Conservation (phyloP, 2,113 vertebrate genomes). For the Trichechus manatus region DNA sequence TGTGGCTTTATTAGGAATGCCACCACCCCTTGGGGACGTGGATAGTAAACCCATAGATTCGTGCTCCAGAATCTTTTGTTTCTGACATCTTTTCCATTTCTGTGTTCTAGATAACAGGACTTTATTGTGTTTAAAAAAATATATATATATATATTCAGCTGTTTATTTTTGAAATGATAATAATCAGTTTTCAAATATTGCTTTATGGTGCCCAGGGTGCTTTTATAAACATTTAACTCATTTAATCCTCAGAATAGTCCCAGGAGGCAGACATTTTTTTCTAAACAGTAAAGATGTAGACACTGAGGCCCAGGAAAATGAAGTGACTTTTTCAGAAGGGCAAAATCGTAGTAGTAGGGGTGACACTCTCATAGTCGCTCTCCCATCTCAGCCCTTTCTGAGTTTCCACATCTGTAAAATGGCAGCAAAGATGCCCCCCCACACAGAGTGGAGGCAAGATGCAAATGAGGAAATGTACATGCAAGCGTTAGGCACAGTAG, state of each 20-base stretch:
- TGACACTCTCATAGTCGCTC: background rate
- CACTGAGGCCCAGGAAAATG: background rate
- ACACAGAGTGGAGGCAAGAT: background rate
- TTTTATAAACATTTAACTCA: constrained; percentile 9
- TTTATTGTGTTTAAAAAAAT: constrained; percentile 25
- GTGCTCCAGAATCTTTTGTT: background rate
- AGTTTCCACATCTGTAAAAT: background rate
- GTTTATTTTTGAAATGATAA: constrained; percentile 20
- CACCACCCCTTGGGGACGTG: background rate
- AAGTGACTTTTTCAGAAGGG: background rate
- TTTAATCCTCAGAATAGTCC: background rate
- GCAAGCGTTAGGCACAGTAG: background rate
- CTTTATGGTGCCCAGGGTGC: background rate
- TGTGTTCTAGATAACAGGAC: background rate
- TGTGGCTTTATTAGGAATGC: background rate
- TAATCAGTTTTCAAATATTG: background rate
- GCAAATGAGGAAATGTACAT: background rate
- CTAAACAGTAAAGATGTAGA: background rate
- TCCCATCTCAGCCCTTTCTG: background rate
- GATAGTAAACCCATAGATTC: background rate
- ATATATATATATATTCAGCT: background rate
- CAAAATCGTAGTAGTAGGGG: background rate
- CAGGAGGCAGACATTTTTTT: background rate
- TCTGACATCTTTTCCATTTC: background rate
- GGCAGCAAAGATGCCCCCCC: background rate